Evolutionary conservation across 1,140 invertebrate species (phyloP).

Genomic region (Triops cancriformis): DNA sequence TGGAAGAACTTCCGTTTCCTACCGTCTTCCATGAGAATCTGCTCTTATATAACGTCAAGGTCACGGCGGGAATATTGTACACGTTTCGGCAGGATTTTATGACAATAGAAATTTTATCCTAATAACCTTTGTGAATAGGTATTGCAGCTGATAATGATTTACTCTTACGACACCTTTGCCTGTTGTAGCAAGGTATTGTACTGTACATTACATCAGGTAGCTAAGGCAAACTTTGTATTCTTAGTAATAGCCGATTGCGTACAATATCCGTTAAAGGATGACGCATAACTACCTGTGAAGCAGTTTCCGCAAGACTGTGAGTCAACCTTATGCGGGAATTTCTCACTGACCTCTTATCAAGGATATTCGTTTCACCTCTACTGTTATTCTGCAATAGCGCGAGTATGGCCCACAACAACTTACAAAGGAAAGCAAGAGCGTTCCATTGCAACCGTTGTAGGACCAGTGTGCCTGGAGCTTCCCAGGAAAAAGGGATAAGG

Average conservation of each 20-base stretch:
- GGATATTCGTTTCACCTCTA: neutral
- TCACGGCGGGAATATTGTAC: neutral
- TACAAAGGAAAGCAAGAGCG: neutral
- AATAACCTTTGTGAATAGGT: no score
- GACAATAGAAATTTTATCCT: no score
- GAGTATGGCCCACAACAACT: neutral
- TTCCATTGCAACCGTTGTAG: neutral
- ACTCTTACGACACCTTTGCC: no score
- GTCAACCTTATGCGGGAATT: neutral
- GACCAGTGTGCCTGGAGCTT: neutral
- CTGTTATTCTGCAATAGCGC: neutral
- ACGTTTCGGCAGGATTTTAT: no score
- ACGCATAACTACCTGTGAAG: no score
- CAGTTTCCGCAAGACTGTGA: no score
- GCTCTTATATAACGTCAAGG: neutral
- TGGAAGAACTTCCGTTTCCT: neutral
- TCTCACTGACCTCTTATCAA: neutral
- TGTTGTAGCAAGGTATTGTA: no score
- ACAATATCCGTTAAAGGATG: no score
- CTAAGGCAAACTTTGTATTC: no score
- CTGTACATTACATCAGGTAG: no score
- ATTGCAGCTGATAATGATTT: no score
- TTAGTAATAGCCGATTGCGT: no score
- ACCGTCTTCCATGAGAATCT: neutral
- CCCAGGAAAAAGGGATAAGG: neutral